These are phyloP conservation scores for Xenopus petersii DNA, from an alignment of 2,797 vertebrate species.

Conservation along the genomic window DNA sequence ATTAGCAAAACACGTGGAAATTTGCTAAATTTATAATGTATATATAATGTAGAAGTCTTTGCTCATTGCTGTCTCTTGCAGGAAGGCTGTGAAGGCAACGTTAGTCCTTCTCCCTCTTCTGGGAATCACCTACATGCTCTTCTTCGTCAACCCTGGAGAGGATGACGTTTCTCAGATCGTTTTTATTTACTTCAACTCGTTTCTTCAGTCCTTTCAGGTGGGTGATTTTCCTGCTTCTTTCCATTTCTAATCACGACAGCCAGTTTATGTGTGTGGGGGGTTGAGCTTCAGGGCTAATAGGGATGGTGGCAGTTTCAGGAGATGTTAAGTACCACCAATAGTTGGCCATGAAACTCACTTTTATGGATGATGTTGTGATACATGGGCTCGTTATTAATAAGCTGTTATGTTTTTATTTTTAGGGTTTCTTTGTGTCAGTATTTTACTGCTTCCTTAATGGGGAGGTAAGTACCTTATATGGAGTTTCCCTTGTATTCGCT, in stretches of 20 bases:
- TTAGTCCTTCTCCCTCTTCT: conserved; percentile 92
- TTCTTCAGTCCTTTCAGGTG: conserved; percentile 97
- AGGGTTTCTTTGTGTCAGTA: conserved; percentile 97
- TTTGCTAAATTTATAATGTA: too few relatives aligned
- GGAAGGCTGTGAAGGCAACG: conserved; percentile 95
- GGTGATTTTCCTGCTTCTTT: conserved; percentile 11
- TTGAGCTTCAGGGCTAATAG: too few relatives aligned
- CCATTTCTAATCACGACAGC: too few relatives aligned
- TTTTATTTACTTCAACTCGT: conserved; percentile 98
- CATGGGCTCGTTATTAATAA: too few relatives aligned
- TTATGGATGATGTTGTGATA: too few relatives aligned
- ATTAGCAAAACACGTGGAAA: too few relatives aligned
- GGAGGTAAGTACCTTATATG: conserved; percentile 79
- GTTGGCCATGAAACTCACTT: too few relatives aligned
- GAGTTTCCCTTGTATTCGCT: neutral
- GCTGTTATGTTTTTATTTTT: conserved; percentile 35
- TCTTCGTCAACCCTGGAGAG: conserved; percentile 94
- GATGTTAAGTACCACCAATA: too few relatives aligned
- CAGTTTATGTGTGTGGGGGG: too few relatives aligned
- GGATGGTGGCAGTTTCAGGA: too few relatives aligned
- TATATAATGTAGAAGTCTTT: too few relatives aligned
- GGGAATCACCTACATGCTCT: conserved; percentile 97
- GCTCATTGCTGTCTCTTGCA: conserved; percentile 56
- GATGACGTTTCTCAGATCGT: conserved; percentile 95
- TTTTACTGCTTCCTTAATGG: conserved; percentile 99